phyloP scores from a whole-genome alignment of 2,113 vertebrate species.

The Ammodramus savannarum region DNA sequence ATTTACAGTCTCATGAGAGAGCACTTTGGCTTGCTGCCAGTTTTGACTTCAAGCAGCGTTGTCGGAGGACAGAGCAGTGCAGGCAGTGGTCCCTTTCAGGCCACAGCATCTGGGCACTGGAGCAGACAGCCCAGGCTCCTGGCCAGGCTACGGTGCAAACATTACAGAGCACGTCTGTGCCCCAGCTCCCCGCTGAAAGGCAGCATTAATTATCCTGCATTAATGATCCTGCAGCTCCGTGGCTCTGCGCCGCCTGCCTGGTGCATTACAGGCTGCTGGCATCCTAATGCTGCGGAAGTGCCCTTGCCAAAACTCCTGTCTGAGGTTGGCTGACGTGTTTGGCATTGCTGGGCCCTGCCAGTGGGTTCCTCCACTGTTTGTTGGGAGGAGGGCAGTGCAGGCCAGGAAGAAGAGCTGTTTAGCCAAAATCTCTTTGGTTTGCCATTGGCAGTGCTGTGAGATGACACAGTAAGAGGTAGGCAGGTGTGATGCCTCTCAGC shows the following conservation, averaged over 20 bases:
- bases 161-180: background rate
- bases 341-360: background rate
- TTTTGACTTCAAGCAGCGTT: background rate
- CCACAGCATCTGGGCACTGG: background rate
- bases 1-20: constrained; percentile 58
- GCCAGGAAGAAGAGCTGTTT: background rate
- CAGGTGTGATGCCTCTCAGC: background rate
- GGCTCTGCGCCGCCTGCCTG: background rate
- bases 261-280: background rate
- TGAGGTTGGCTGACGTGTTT: background rate
- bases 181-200: background rate
- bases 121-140: background rate
- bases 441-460: background rate
- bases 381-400: background rate
- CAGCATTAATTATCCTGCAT: background rate
- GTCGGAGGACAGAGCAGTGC: background rate
- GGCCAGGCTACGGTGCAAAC: background rate
- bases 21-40: constrained; percentile 50
- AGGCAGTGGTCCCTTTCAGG: background rate
- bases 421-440: background rate
- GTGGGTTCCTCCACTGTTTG: background rate
- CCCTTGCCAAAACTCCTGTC: background rate
- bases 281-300: fast-evolving
- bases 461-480: background rate
- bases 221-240: background rate